Base-by-base conservation (phyloP, 2,113 vertebrate species). In the Ceuthmochares aereus region DNA sequence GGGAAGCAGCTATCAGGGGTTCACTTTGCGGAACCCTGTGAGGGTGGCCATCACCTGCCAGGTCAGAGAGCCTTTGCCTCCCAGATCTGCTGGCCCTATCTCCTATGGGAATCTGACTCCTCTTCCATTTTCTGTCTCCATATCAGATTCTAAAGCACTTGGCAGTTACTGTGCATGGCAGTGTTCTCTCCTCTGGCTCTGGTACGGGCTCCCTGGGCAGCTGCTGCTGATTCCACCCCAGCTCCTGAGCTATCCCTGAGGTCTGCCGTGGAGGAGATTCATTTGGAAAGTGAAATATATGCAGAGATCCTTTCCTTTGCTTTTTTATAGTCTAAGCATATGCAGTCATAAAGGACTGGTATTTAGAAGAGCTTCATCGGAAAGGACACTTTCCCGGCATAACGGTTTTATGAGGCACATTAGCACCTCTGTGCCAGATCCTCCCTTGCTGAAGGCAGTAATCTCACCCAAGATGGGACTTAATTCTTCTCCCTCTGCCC, bases 351-450 rank as follows among this genome's bases (percentile, higher is more conserved):
- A 43, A 60, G 66, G 20, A 9, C 20, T 36, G 64, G 14, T 36
- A 14, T 90, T 88, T 59, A 64, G 62, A 78, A 37, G 62, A 54
- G 29, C 10, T 94, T 36, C 62, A 27, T 15, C 0, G 1, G 51
- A 72, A 84, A 73, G 90, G 76, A 47, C 30, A 21, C 70, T 76
- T 91, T 70, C 42, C 64, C 5, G 2, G 80, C 4, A 1, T 1
- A 49, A 68, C 87, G 85, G 64, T 81, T 96, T 94, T 90, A 89
- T 78, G 47, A 7, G 9, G 55, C 73, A 56, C 79, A 54, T 96
- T 93, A 78, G 42, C 88, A 90, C 86, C 90, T 92, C 73, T 55
- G 1, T 21, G 66, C 79, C 2, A 26, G 47, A 74, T 74, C 68
- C 68, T 85, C 78, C 85, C 72, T 63, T 26, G 6, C 25, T 7